Evolutionary conservation across 2,113 vertebrate genomes (phyloP).

Genomic region (Halcyon senegalensis): DNA sequence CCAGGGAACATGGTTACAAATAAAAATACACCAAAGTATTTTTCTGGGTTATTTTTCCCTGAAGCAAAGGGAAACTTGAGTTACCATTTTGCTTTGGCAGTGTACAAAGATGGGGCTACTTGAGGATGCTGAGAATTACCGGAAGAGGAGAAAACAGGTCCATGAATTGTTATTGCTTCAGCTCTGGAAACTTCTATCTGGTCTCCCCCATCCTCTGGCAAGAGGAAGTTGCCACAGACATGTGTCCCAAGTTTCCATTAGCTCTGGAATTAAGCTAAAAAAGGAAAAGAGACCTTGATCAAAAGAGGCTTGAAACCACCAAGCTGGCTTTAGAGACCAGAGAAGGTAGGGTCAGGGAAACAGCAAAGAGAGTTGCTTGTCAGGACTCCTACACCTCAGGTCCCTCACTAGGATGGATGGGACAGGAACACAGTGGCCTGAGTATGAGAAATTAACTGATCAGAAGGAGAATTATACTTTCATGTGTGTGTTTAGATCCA

Average conservation of each 20-base stretch:
- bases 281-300: background rate
- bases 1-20: background rate
- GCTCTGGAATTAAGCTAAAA: background rate
- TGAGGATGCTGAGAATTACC: background rate
- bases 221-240: background rate
- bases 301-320: background rate
- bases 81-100: background rate
- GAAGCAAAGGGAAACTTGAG: background rate
- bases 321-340: background rate
- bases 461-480: background rate
- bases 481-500: background rate
- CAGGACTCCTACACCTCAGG: background rate
- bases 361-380: fast-evolving
- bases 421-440: background rate
- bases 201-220: background rate
- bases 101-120: background rate
- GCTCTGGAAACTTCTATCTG: background rate
- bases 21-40: background rate
- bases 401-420: background rate
- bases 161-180: background rate
- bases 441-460: background rate
- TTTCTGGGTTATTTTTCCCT: background rate
- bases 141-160: background rate
- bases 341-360: background rate
- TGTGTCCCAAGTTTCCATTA: background rate